phyloP scores from a whole-genome alignment of 2,888 invertebrate genomes.

The Rhopalosiphum nymphaeae region DNA sequence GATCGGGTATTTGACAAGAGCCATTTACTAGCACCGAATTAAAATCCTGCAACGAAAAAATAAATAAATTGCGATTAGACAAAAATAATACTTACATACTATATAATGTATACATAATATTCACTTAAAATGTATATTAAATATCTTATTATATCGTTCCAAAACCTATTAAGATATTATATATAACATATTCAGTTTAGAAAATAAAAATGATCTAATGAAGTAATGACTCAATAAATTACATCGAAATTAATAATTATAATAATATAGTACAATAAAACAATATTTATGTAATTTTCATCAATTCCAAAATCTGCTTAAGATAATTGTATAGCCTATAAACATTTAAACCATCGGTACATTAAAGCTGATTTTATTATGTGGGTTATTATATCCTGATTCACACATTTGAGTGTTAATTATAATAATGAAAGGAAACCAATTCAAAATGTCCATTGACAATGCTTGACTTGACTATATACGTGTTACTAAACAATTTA shows the following conservation, averaged over 20 bases:
- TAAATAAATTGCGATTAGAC: neutral
- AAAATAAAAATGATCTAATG: neutral
- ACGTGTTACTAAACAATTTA: neutral
- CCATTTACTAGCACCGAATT: slow-evolving; percentile 86
- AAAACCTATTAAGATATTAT: too few species aligned
- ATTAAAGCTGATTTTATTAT: neutral
- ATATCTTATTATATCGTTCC: neutral
- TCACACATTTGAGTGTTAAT: neutral
- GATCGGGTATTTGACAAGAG: slow-evolving; percentile 89
- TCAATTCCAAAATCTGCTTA: neutral
- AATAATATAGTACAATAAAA: neutral
- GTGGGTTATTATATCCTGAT: neutral
- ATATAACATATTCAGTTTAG: neutral
- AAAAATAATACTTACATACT: neutral
- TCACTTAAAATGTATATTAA: neutral
- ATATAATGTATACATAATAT: neutral
- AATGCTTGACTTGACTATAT: neutral
- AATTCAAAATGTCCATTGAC: neutral
- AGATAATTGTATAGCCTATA: neutral
- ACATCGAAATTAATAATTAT: neutral
- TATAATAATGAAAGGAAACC: neutral
- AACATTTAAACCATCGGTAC: neutral
- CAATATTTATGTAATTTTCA: neutral
- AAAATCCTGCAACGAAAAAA: slow-evolving; percentile 76
- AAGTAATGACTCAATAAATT: neutral